Percentiles rank a stretch among this genome's conserved stretches.
These are phyloP conservation scores for Orthosia gothica DNA, from an alignment of 2,888 invertebrate species.

Conservation along the genomic window DNA sequence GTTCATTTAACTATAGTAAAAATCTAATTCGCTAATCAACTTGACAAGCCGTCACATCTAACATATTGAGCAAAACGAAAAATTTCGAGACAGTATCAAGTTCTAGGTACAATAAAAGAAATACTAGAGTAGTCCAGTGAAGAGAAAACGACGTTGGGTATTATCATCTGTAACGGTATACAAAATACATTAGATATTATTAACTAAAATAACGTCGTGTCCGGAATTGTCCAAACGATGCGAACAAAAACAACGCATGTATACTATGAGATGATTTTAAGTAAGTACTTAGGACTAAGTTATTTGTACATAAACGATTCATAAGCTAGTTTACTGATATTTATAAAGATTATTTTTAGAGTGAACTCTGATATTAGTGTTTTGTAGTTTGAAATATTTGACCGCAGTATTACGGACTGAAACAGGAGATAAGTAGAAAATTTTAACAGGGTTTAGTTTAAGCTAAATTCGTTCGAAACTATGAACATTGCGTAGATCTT, in stretches of 20 bases:
- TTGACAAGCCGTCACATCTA: conserved; percentile 57
- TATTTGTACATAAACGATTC: conserved; percentile 71
- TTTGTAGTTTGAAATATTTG: conserved; percentile 52
- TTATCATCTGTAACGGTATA: conserved; percentile 57
- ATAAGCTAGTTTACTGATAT: conserved; percentile 70
- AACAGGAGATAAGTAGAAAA: conserved; percentile 12
- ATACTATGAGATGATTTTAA: conserved; percentile 66
- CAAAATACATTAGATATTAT: conserved; percentile 62
- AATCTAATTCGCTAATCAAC: conserved; percentile 57
- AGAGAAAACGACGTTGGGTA: conserved; percentile 72
- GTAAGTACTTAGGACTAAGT: conserved; percentile 70
- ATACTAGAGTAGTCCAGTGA: conserved; percentile 69
- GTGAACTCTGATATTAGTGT: conserved; percentile 55
- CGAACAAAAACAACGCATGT: conserved; percentile 64
- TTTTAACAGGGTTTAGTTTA: conserved; percentile 25
- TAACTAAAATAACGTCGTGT: conserved; percentile 55
- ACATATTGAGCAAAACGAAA: conserved; percentile 71
- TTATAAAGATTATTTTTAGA: conserved; percentile 59
- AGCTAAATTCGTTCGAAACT: conserved; percentile 23
- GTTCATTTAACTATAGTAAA: conserved; percentile 60
- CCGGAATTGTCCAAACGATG: conserved; percentile 52
- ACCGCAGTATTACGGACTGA: conserved; percentile 30
- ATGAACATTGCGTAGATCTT: conserved; percentile 18
- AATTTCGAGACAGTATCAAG: conserved; percentile 56
- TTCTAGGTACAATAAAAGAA: conserved; percentile 45